Conservation (phyloP, 2,888 invertebrate genomes). For the Esperia sulphurella region DNA sequence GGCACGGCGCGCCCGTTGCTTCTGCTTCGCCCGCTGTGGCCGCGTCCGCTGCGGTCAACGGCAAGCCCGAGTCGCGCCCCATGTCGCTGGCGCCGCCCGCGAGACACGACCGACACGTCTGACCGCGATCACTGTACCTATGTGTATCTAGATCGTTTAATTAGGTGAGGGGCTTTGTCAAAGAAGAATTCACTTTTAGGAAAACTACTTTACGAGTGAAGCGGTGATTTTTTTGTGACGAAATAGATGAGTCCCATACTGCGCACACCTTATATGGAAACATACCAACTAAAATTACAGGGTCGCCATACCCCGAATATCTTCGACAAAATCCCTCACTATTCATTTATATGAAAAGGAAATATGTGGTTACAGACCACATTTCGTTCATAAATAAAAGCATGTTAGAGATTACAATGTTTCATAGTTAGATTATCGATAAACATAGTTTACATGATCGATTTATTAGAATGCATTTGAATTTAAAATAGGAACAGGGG, state of each 20-base stretch:
- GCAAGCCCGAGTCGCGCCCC: constrained; percentile 51
- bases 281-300: too few relatives aligned
- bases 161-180: too few relatives aligned
- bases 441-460: constrained; percentile 2
- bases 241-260: too few relatives aligned
- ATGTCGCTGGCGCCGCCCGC: constrained; percentile 59
- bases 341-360: background rate
- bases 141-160: background rate
- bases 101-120: constrained; percentile 56
- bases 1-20: constrained; percentile 11
- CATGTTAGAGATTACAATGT: background rate
- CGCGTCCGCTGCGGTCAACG: constrained; percentile 4
- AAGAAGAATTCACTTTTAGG: too few relatives aligned
- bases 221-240: too few relatives aligned
- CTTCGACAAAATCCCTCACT: constrained; percentile 14
- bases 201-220: background rate
- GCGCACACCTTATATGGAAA: background rate
- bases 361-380: constrained; percentile 7
- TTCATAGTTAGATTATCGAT: background rate
- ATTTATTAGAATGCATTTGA: constrained; percentile 12
- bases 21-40: constrained; percentile 10
- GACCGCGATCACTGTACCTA: constrained; percentile 15
- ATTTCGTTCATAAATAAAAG: constrained; percentile 9
- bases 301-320: too few relatives aligned
- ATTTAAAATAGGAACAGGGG: constrained; percentile 10